Percentiles rank a stretch among this genome's conserved stretches.
Evolutionary conservation across 1,140 invertebrate species (phyloP).

Genomic region (Anoplophora glabripennis): DNA sequence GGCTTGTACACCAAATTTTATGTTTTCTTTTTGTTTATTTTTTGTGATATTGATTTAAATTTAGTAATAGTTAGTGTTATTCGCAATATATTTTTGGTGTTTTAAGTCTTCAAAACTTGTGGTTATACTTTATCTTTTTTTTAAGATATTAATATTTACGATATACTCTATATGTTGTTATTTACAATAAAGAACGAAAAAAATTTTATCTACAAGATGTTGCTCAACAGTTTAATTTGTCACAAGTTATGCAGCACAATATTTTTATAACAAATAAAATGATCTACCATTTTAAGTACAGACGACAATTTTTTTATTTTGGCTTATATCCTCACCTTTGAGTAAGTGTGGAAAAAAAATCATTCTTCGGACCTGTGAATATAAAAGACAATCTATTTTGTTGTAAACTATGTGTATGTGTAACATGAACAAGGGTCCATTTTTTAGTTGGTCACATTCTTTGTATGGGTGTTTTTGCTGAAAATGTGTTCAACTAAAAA

Average conservation of each 20-base stretch:
- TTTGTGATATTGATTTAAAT: too few species aligned
- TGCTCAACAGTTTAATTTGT: neutral
- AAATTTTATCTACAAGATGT: too few species aligned
- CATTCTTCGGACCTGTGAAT: constrained; percentile 14
- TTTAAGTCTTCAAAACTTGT: too few species aligned
- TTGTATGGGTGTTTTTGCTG: constrained; percentile 14
- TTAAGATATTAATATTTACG: too few species aligned
- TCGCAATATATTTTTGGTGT: too few species aligned
- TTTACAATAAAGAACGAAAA: too few species aligned
- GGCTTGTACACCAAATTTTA: too few species aligned
- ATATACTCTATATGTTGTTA: too few species aligned
- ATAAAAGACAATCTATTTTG: constrained; percentile 36
- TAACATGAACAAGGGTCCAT: constrained; percentile 24
- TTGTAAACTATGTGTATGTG: constrained; percentile 28
- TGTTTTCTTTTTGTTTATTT: too few species aligned
- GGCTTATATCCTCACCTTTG: neutral
- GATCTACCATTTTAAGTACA: neutral
- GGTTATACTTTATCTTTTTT: too few species aligned
- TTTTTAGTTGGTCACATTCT: constrained; percentile 24
- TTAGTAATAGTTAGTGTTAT: too few species aligned
- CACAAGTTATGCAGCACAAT: constrained; percentile 14
- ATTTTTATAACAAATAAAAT: constrained; percentile 3
- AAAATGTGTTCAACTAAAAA: constrained; percentile 27
- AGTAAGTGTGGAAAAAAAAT: neutral
- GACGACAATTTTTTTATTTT: neutral